phyloP scores from a whole-genome alignment of 2,888 invertebrate species.

The Agrenia bidenticulata region DNA sequence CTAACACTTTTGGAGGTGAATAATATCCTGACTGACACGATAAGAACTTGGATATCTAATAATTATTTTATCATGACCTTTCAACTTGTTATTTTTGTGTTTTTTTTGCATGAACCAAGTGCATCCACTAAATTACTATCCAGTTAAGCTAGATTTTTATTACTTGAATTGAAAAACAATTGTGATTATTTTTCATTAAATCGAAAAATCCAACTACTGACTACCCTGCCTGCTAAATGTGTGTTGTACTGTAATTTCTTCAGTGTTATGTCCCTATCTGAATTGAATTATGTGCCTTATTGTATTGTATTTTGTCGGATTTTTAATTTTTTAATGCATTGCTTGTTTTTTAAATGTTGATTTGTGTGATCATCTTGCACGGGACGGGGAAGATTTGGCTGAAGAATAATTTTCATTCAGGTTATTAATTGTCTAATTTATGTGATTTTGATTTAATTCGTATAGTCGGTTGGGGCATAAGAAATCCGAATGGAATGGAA shows the following conservation, averaged over 20 bases:
- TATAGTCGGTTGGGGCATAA: slow-evolving; percentile 86
- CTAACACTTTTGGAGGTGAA: slow-evolving; percentile 9
- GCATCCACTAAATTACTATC: too few species aligned
- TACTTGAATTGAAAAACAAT: neutral
- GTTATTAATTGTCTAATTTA: too few species aligned
- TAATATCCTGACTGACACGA: neutral
- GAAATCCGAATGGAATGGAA: slow-evolving; percentile 66
- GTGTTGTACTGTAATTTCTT: too few species aligned
- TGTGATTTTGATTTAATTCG: too few species aligned
- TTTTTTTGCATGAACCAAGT: neutral
- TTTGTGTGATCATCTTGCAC: too few species aligned
- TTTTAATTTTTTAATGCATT: neutral
- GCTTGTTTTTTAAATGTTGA: neutral
- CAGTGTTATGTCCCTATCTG: neutral
- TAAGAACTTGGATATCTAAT: too few species aligned
- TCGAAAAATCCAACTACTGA: neutral
- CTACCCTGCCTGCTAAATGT: neutral
- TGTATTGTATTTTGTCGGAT: neutral
- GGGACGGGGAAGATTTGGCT: too few species aligned
- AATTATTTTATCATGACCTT: too few species aligned
- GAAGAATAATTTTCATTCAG: too few species aligned
- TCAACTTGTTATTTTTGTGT: too few species aligned
- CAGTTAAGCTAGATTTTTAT: too few species aligned
- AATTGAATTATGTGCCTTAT: neutral
- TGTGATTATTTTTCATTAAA: neutral